phyloP scores from a whole-genome alignment of 1,140 invertebrate species.

The Zaprionus vittiger region DNA sequence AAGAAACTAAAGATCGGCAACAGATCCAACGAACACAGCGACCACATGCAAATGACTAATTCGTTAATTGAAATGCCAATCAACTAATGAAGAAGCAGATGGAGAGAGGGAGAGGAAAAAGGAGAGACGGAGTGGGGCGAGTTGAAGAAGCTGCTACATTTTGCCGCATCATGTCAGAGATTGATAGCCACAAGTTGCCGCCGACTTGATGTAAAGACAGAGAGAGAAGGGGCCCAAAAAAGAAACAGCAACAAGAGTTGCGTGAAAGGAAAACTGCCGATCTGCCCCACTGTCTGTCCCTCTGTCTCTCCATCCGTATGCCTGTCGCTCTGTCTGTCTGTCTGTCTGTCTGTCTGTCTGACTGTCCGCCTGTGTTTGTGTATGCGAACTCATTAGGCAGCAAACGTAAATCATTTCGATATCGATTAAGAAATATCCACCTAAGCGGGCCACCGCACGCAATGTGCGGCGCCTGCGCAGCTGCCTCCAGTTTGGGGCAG shows the following conservation, averaged over 20 bases:
- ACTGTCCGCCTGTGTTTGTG: slow-evolving; percentile 48
- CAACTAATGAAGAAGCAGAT: slow-evolving; percentile 31
- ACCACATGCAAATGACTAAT: slow-evolving; percentile 60
- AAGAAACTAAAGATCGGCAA: slow-evolving; percentile 17
- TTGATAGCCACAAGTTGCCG: slow-evolving; percentile 53
- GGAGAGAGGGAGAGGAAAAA: background rate
- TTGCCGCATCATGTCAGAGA: slow-evolving; percentile 62
- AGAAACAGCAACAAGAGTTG: slow-evolving; percentile 41
- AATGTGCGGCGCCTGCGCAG: slow-evolving; percentile 54
- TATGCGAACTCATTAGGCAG: slow-evolving; percentile 75
- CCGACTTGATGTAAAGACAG: slow-evolving; percentile 32
- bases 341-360: slow-evolving; percentile 1
- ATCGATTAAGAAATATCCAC: slow-evolving; percentile 78
- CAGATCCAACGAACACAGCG: background rate
- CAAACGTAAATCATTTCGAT: slow-evolving; percentile 80
- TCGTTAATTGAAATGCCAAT: slow-evolving; percentile 71
- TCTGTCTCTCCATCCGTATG: slow-evolving; percentile 3
- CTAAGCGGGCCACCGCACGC: slow-evolving; percentile 70
- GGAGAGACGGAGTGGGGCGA: background rate
- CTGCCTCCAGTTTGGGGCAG: slow-evolving; percentile 20
- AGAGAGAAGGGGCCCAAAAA: background rate
- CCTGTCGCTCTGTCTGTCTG: slow-evolving; percentile 6
- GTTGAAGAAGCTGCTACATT: slow-evolving; percentile 35
- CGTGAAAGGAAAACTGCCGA: slow-evolving; percentile 65
- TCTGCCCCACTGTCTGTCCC: slow-evolving; percentile 1